Evolutionary conservation across 1,140 invertebrate species (phyloP).

Genomic region (Zophobas morio): DNA sequence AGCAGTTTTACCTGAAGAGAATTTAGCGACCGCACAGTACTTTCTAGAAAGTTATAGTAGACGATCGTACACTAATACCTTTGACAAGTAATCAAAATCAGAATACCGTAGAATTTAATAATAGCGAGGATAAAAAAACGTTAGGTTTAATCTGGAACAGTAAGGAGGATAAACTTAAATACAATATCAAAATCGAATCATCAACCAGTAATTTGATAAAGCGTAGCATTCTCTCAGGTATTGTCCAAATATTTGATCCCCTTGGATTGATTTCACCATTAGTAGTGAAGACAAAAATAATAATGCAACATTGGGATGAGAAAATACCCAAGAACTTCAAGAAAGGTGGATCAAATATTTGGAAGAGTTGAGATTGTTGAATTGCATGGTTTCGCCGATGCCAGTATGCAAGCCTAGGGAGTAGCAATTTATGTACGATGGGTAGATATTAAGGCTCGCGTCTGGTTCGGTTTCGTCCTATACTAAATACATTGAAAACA

Average conservation of each 20-base stretch:
- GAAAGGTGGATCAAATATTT: slow-evolving; percentile 53
- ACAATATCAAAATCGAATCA: slow-evolving; percentile 51
- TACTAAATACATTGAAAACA: no score
- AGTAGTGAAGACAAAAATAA: slow-evolving; percentile 65
- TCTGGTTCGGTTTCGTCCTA: no score
- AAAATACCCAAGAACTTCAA: slow-evolving; percentile 56
- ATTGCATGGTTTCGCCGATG: slow-evolving; percentile 61
- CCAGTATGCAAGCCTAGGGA: slow-evolving; percentile 59
- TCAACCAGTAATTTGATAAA: slow-evolving; percentile 61
- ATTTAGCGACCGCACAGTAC: slow-evolving; percentile 10
- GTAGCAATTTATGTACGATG: slow-evolving; percentile 57
- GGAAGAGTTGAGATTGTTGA: slow-evolving; percentile 49
- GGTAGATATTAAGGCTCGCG: background rate
- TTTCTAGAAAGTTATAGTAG: slow-evolving; percentile 21
- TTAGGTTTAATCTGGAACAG: slow-evolving; percentile 64
- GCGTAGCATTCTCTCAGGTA: slow-evolving; percentile 63
- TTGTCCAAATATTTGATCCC: slow-evolving; percentile 67
- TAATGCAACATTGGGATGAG: slow-evolving; percentile 69
- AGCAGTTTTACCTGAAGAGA: background rate
- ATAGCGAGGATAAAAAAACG: slow-evolving; percentile 57
- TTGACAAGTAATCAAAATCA: background rate
- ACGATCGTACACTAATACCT: background rate
- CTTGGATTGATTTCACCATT: slow-evolving; percentile 67
- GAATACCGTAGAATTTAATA: slow-evolving; percentile 2
- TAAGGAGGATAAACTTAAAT: slow-evolving; percentile 60